phyloP scores from a whole-genome alignment of 2,888 invertebrate genomes.

The Epinotia nisella region DNA sequence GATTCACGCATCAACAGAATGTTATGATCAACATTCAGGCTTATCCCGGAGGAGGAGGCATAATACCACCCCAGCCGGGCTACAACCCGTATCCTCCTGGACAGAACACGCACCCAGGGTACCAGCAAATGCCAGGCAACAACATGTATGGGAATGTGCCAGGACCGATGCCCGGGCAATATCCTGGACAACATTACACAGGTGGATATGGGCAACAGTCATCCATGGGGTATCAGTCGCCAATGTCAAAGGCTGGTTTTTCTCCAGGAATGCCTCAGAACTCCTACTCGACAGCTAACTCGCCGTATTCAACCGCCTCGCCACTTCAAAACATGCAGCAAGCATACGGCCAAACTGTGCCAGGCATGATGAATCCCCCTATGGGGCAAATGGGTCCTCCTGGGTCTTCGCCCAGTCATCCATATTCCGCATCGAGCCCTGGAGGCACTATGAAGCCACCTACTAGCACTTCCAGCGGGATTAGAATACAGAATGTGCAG shows the following conservation, averaged over 20 bases:
- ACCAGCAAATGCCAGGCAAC: constrained; percentile 60
- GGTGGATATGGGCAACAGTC: constrained; percentile 65
- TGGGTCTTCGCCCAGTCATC: constrained; percentile 60
- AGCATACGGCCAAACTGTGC: constrained; percentile 68
- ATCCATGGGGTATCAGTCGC: constrained; percentile 54
- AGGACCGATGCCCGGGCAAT: constrained; percentile 67
- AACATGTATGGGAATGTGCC: constrained; percentile 70
- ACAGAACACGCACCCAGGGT: constrained; percentile 75
- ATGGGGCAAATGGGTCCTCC: constrained; percentile 70
- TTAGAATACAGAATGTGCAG: constrained; percentile 78
- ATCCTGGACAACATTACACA: constrained; percentile 65
- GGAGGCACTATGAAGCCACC: constrained; percentile 68
- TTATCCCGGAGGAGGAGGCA: constrained; percentile 83
- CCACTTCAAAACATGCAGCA: constrained; percentile 80
- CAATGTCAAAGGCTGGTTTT: constrained; percentile 69
- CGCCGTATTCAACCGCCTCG: constrained; percentile 67
- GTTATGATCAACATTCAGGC: constrained; percentile 87
- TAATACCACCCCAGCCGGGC: constrained; percentile 73
- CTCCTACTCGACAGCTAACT: constrained; percentile 61
- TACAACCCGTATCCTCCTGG: constrained; percentile 72
- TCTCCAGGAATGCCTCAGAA: constrained; percentile 62
- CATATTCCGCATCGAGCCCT: constrained; percentile 67
- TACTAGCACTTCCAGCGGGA: constrained; percentile 52
- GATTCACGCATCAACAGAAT: constrained; percentile 86
- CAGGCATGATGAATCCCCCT: constrained; percentile 55